A percentile compares a stretch with the other conserved stretches of the same genome.
Evolutionary conservation across 2,888 invertebrate species (phyloP).

Genomic region (Plagiodera versicolora): DNA sequence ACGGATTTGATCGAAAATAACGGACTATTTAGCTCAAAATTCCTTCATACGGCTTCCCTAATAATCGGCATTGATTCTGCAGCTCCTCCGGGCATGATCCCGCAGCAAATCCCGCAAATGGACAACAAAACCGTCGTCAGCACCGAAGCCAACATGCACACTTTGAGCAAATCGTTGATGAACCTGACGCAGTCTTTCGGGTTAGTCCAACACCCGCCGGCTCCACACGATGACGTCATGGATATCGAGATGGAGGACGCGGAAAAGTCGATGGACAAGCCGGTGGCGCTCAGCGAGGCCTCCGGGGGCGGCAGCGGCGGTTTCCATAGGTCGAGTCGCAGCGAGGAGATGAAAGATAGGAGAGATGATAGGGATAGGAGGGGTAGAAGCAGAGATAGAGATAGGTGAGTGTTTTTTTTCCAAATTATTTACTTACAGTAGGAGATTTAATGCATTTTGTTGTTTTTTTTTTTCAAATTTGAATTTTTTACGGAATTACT

Average conservation of each 20-base stretch:
- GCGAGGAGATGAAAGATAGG: conserved; percentile 33
- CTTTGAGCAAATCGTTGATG: conserved; percentile 48
- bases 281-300: too few relatives aligned
- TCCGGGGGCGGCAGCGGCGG: not conserved
- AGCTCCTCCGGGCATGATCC: conserved; percentile 42
- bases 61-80: not conserved
- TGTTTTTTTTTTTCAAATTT: too few relatives aligned
- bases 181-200: conserved; percentile 54
- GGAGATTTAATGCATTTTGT: too few relatives aligned
- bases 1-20: conserved; percentile 10
- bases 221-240: conserved; percentile 72
- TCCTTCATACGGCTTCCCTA: too few relatives aligned
- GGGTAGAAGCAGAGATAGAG: conserved; percentile 39
- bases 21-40: too few relatives aligned
- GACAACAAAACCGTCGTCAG: conserved; percentile 29
- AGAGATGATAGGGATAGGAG: conserved; percentile 47
- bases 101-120: conserved; percentile 34
- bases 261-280: conserved; percentile 41
- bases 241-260: conserved; percentile 75
- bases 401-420: conserved; percentile 25
- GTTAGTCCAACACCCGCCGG: conserved; percentile 49
- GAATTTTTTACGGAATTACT: too few relatives aligned
- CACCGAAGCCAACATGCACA: conserved; percentile 37
- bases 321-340: conserved; percentile 23
- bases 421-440: too few relatives aligned